These are phyloP conservation scores for Salvelinus alpinus DNA, from an alignment of 2,113 vertebrate genomes.

Conservation along the genomic window DNA sequence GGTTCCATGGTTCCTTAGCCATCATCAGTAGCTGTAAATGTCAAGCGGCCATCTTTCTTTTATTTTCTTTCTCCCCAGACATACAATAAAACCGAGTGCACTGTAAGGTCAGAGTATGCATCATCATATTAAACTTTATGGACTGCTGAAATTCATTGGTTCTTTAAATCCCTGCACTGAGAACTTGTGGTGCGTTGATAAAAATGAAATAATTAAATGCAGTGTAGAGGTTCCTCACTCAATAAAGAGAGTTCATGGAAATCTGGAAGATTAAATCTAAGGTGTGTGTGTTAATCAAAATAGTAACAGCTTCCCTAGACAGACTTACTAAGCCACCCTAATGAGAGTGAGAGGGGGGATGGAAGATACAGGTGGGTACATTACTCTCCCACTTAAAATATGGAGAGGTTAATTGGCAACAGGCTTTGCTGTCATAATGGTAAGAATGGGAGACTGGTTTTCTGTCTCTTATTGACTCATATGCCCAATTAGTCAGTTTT, in stretches of 20 bases:
- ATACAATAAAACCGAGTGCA: not conserved
- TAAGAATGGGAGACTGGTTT: slow-evolving; percentile 23
- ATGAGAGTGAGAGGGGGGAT: not conserved
- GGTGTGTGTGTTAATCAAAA: no score
- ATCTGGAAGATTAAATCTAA: no score
- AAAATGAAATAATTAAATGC: no score
- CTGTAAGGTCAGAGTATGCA: not conserved
- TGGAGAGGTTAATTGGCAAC: slow-evolving; percentile 1
- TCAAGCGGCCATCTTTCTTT: not conserved
- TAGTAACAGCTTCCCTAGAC: not conserved
- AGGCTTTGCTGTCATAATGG: slow-evolving; percentile 28
- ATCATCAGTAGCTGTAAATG: not conserved
- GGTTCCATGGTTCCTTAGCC: not conserved
- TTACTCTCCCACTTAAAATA: not conserved
- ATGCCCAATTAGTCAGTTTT: slow-evolving; percentile 45
- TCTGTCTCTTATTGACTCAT: slow-evolving; percentile 40
- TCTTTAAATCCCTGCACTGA: no score
- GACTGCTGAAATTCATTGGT: not conserved
- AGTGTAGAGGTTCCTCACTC: no score
- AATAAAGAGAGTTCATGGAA: no score
- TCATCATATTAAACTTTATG: not conserved
- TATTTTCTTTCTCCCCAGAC: not conserved
- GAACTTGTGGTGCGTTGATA: no score
- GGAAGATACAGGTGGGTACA: not conserved
- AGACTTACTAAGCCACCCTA: not conserved